These are phyloP conservation scores for Pseudopodoces humilis DNA, from an alignment of 2,113 vertebrate genomes.

Conservation along the genomic window DNA sequence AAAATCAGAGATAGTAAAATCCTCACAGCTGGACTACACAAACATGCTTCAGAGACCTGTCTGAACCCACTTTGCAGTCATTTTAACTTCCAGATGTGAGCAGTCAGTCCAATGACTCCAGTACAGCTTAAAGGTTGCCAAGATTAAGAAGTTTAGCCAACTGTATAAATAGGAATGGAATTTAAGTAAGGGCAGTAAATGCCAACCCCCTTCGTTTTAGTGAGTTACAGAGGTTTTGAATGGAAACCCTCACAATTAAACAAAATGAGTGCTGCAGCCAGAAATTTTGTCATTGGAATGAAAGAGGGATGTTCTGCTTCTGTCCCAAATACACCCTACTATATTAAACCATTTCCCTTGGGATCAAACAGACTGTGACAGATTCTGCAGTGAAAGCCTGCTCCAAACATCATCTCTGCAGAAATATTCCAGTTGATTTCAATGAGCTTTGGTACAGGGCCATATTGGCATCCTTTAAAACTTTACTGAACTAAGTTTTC, in stretches of 20 bases:
- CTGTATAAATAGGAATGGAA: background rate
- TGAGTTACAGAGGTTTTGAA: background rate
- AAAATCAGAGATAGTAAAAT: background rate
- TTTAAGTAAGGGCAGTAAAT: background rate
- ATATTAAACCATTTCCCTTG: background rate
- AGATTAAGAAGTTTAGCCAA: background rate
- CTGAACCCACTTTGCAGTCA: background rate
- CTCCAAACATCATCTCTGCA: background rate
- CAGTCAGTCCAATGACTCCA: background rate
- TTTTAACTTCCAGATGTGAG: background rate
- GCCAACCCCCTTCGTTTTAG: background rate
- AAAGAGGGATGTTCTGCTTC: background rate
- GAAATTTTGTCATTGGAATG: background rate
- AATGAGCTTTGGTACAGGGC: background rate
- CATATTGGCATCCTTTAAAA: background rate
- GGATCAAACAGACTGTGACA: background rate
- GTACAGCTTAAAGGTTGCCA: slow-evolving; percentile 1
- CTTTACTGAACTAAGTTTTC: background rate
- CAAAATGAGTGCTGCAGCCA: background rate
- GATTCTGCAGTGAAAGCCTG: background rate
- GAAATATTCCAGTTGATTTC: background rate
- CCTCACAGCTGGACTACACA: background rate
- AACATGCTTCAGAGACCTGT: background rate
- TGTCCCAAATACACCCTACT: background rate
- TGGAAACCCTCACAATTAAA: background rate